A percentile compares a stretch with the other conserved stretches of the same genome.
These are phyloP conservation scores for Coilia nasus DNA, from an alignment of 2,797 vertebrate genomes.

Conservation along the genomic window DNA sequence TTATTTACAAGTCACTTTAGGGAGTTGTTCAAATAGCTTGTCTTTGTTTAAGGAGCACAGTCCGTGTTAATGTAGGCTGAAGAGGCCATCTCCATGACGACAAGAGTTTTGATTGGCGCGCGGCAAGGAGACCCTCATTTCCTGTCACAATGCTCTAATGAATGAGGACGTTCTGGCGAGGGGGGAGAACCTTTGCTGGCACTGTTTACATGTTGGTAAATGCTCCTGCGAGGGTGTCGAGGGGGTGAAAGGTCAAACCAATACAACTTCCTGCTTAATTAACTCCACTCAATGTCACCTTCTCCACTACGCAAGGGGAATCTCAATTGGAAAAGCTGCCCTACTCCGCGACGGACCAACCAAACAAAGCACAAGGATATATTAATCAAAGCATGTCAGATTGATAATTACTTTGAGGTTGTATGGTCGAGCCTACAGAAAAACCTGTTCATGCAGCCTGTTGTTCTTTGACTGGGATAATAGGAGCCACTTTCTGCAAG, in stretches of 20 bases:
- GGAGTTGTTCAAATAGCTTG: not conserved
- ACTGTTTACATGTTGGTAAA: conserved; percentile 31
- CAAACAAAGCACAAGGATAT: not conserved
- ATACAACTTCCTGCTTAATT: conserved; percentile 46
- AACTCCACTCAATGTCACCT: conserved; percentile 50
- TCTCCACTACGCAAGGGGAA: conserved; percentile 35
- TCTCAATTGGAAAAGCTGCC: conserved; percentile 28
- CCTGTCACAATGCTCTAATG: conserved; percentile 35
- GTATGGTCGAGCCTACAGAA: conserved; percentile 23
- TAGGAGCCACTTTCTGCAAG: not conserved
- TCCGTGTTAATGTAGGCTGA: not conserved
- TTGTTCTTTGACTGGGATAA: not conserved
- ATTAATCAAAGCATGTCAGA: conserved; percentile 18
- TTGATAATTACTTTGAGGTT: conserved; percentile 19
- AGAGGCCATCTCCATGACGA: not conserved
- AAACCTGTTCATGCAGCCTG: conserved; percentile 34
- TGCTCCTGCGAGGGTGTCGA: not conserved
- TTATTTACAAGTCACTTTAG: not conserved
- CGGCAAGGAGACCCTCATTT: not conserved
- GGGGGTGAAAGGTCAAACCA: conserved; percentile 41
- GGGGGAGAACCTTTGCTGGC: conserved; percentile 29
- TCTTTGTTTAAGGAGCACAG: not conserved
- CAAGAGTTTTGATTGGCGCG: not conserved
- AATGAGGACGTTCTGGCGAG: conserved; percentile 38
- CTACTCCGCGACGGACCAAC: not conserved